These are phyloP conservation scores for Chionodraco myersi DNA, from an alignment of 2,113 vertebrate species.

Conservation along the genomic window DNA sequence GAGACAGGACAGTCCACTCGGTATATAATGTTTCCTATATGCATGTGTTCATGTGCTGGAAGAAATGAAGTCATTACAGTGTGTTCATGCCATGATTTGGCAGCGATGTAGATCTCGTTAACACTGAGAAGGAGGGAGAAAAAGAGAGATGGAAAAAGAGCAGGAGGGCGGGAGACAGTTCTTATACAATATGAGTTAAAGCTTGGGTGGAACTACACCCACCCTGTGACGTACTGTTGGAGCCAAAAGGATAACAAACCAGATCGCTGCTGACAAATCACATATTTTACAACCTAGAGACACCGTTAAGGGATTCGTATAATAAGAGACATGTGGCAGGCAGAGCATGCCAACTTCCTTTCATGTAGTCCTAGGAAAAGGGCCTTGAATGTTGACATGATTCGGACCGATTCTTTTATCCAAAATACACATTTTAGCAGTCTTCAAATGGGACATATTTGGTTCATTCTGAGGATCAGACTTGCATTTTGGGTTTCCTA, in stretches of 20 bases:
- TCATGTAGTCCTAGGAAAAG: not conserved
- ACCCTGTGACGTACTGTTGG: not conserved
- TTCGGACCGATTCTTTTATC: not conserved
- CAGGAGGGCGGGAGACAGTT: constrained; percentile 29
- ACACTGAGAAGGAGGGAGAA: constrained; percentile 9
- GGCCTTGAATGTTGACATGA: constrained; percentile 4
- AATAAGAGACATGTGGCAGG: constrained; percentile 33
- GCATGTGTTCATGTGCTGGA: constrained; percentile 47
- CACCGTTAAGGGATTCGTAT: constrained; percentile 28
- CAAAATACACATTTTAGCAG: not conserved
- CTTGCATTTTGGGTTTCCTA: no score
- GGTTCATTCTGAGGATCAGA: no score
- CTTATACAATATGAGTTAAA: constrained; percentile 50
- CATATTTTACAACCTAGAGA: constrained; percentile 47
- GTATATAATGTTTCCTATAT: constrained; percentile 29
- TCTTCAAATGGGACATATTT: no score
- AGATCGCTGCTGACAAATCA: constrained; percentile 49
- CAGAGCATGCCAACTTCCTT: not conserved
- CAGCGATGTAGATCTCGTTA: constrained; percentile 38
- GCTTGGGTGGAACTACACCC: constrained; percentile 52
- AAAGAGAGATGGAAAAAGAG: not conserved
- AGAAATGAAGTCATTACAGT: constrained; percentile 62
- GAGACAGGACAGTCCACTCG: constrained; percentile 11
- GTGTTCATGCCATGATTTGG: constrained; percentile 48
- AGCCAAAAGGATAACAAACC: constrained; percentile 45